Conservation (phyloP, 2,888 invertebrate species). For the Prostheceraeus crozeri region DNA sequence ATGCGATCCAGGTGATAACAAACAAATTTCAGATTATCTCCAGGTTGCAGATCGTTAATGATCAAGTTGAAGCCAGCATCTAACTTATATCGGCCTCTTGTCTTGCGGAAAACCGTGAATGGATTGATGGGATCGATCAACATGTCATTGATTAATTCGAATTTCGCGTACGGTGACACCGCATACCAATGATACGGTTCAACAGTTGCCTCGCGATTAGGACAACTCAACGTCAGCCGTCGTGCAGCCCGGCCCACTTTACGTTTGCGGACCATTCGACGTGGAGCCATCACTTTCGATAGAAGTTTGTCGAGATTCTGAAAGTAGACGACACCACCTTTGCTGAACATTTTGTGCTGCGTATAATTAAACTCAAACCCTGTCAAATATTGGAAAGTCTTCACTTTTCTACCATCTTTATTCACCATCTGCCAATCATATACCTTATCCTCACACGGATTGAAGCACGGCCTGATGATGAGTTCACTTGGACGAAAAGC, state of each 20-base stretch:
- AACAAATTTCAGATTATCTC: conserved; percentile 5
- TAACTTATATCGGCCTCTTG: conserved; percentile 7
- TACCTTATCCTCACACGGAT: conserved; percentile 7
- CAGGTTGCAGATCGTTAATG: background rate
- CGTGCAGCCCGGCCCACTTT: conserved; percentile 12
- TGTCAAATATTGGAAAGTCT: background rate
- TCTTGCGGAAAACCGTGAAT: conserved; percentile 2
- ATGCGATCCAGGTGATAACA: conserved; percentile 4
- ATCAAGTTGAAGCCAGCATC: conserved; percentile 15
- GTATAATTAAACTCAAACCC: conserved; percentile 14
- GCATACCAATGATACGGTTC: conserved; percentile 9
- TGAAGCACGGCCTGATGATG: conserved; percentile 8
- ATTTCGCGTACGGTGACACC: no score
- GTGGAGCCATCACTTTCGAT: background rate
- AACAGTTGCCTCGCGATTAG: background rate
- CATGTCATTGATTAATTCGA: conserved; percentile 16
- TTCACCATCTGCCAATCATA: conserved; percentile 11
- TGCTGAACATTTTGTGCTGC: background rate
- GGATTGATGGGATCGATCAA: conserved; percentile 7
- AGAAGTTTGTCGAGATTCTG: conserved; percentile 8
- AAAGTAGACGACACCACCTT: no score
- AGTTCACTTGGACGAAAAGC: conserved; percentile 21
- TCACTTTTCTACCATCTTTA: background rate
- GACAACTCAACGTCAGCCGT: background rate
- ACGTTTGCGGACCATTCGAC: background rate